Evolutionary conservation across 2,797 vertebrate species (phyloP), one percentile per base, ranked within the genome.

Genomic region (Peromyscus nudipes): DNA sequence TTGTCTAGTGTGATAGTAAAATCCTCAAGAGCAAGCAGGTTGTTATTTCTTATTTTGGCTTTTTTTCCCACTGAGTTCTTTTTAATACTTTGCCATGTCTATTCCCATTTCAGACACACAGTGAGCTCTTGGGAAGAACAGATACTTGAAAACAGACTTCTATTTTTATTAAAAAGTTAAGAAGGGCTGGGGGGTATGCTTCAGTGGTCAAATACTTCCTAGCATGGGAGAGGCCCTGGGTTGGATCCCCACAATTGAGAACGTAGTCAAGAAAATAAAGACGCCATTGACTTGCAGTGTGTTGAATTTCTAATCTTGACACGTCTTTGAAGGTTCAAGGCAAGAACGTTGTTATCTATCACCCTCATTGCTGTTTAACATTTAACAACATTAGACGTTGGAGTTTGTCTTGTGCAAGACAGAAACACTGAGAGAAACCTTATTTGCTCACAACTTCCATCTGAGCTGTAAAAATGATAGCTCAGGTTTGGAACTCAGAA

Each of bases 61-160:
- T 46, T 6, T 25, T 87, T 81, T 84, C 40, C 80, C 9, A 25
- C 13, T 65, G 23, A 64, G 49, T 65, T 76, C 7, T 86, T 91
- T 57, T 80, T 77, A 52, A 71, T 91, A 75, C 40, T 92, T 95
- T 65, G 10, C 29, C 29, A 79, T 76, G 84, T 91, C 40, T 27
- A 76, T 29, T 80, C 77, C 31, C 92, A 57, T 64, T 84, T 92
- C 67, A 90, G 71, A 73, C 34, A 95, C 34, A 46, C 3, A 55
- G 2, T 87, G 5, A 65, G 29, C 13, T 87, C 73, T 92, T 29
- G 13, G 69, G 29, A 95, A 91, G 46, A 96, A 87, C 60, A 8
- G 43, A 46, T 43, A 67, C 46, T 81, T 96, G 79, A 81, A 60
- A 87, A 57, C 40, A 65, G 31, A 92, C n/a, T 92, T 96, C n/a